Evolutionary conservation across 1,140 invertebrate species (phyloP).

Genomic region (Brachionus angularis): DNA sequence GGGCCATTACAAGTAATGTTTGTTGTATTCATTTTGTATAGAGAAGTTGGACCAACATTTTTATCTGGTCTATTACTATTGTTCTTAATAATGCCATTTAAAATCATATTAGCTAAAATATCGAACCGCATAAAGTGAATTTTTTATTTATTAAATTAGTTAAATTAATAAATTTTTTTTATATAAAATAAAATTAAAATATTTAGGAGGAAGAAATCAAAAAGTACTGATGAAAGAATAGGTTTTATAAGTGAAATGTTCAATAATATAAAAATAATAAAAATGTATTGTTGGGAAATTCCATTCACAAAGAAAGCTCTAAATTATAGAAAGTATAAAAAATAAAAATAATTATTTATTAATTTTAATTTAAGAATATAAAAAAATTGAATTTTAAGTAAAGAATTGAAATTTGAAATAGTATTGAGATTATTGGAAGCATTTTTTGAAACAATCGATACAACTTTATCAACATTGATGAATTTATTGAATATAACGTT

Average conservation of each 20-base stretch:
- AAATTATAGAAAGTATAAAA: conserved; percentile 6
- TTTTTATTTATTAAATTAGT: no score
- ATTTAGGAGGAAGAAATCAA: background rate
- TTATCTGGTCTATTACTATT: conserved; percentile 6
- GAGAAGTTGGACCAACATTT: background rate
- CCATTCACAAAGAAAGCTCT: background rate
- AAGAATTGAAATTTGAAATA: conserved; percentile 32
- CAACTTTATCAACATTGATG: conserved; percentile 1
- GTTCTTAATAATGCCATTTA: background rate
- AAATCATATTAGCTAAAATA: background rate
- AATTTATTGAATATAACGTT: background rate
- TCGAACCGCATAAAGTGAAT: no score
- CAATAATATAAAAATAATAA: conserved; percentile 78
- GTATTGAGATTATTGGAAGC: background rate
- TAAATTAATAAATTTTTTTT: no score
- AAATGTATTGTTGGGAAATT: conserved; percentile 66
- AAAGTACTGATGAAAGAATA: conserved; percentile 68
- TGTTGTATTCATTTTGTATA: background rate
- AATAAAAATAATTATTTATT: no score
- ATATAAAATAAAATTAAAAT: no score
- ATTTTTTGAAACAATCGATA: background rate
- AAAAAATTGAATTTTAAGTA: background rate
- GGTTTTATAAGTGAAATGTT: conserved; percentile 83
- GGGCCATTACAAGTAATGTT: conserved; percentile 1
- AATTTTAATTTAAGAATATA: background rate